Percentiles rank a stretch among this genome's conserved stretches.
Evolutionary conservation across 2,888 invertebrate species (phyloP).

Genomic region (Leptodirus hochenwartii): DNA sequence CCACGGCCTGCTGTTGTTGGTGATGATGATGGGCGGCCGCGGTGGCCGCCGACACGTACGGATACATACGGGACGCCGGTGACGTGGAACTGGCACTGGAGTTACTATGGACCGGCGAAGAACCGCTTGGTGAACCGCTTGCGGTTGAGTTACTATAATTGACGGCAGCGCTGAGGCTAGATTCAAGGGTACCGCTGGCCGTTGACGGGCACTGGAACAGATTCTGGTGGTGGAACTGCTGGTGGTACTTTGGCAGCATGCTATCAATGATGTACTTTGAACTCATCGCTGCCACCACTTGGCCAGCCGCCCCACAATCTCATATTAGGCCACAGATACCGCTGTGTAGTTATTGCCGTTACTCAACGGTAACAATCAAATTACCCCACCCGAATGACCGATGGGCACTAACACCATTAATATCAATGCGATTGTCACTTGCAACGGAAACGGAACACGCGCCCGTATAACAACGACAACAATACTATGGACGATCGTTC

Average conservation of each 20-base stretch:
- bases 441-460: no score
- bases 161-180: constrained; percentile 50
- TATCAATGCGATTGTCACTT: no score
- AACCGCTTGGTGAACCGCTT: constrained; percentile 41
- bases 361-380: no score
- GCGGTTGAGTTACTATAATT: constrained; percentile 33
- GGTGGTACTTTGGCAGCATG: constrained; percentile 91
- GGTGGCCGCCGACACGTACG: constrained; percentile 60
- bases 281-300: constrained; percentile 53
- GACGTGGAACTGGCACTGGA: constrained; percentile 38
- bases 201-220: constrained; percentile 36
- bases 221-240: constrained; percentile 55
- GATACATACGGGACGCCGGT: constrained; percentile 71
- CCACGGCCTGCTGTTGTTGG: constrained; percentile 49
- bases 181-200: constrained; percentile 44
- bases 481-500: no score
- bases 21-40: constrained; percentile 46
- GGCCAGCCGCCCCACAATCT: no score
- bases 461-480: background rate
- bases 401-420: no score
- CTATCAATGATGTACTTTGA: constrained; percentile 96
- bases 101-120: constrained; percentile 45
- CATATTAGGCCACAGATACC: no score
- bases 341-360: no score
- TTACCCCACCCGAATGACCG: constrained; percentile 12